Percentiles rank a stretch among this genome's conserved stretches.
Evolutionary conservation across 2,888 invertebrate genomes (phyloP).

Genomic region (Brachynemurus nebulosus): DNA sequence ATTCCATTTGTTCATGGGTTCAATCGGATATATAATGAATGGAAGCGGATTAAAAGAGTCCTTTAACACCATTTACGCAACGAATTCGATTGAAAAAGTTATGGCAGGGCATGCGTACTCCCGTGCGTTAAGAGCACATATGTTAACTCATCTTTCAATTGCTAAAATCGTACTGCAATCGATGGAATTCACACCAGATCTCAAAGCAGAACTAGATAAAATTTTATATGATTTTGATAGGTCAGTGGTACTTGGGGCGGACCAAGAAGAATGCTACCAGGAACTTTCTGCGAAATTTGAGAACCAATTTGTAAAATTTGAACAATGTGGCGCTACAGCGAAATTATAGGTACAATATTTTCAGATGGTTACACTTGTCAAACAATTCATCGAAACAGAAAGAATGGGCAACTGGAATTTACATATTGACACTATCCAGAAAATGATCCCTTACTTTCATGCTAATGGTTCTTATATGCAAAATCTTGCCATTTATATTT

Average conservation of each 20-base stretch:
- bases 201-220: constrained; percentile 4
- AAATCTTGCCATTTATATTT: no score
- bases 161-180: constrained; percentile 5
- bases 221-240: no score
- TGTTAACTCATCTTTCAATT: constrained; percentile 14
- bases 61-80: constrained; percentile 18
- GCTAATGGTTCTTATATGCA: no score
- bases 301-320: constrained; percentile 35
- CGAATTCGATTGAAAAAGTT: constrained; percentile 19
- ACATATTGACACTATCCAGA: constrained; percentile 21
- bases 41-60: no score
- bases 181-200: constrained; percentile 3
- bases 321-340: constrained; percentile 19
- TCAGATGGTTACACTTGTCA: constrained; percentile 21
- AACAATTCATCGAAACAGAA: constrained; percentile 24
- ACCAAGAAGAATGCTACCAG: constrained; percentile 10
- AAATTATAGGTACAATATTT: constrained; percentile 22
- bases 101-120: constrained; percentile 21
- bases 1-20: no score
- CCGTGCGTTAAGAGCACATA: constrained; percentile 21
- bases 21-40: no score
- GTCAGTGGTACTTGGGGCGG: no score
- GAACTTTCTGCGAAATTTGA: constrained; percentile 29
- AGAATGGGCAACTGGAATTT: constrained; percentile 22
- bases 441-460: constrained; percentile 26